phyloP scores from a whole-genome alignment of 2,888 invertebrate genomes.

The Neoascia interrupta region DNA sequence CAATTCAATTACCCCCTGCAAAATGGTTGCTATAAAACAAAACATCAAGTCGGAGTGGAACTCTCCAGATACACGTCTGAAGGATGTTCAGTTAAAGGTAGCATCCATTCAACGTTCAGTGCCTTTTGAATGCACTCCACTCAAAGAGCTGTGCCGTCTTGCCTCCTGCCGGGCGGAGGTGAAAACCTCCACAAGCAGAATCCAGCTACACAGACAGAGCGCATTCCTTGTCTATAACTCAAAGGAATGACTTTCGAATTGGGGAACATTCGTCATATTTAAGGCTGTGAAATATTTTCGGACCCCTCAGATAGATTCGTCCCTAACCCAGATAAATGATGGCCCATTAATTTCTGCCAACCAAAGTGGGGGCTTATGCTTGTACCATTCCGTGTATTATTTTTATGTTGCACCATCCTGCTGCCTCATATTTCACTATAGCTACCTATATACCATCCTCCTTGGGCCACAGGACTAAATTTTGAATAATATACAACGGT shows the following conservation, averaged over 20 bases:
- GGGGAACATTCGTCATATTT: constrained; percentile 63
- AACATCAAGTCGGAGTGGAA: constrained; percentile 46
- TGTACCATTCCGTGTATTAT: neutral
- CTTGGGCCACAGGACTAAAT: constrained; percentile 4
- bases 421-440: constrained; percentile 3
- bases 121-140: constrained; percentile 55
- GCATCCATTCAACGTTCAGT: constrained; percentile 58
- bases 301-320: constrained; percentile 51
- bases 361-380: neutral
- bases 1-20: constrained; percentile 67
- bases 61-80: no score
- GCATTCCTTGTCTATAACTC: constrained; percentile 54
- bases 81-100: constrained; percentile 65
- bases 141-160: constrained; percentile 24
- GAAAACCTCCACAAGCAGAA: neutral
- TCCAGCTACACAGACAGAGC: constrained; percentile 13
- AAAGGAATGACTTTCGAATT: constrained; percentile 62
- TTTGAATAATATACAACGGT: constrained; percentile 45
- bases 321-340: constrained; percentile 63
- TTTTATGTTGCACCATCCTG: neutral
- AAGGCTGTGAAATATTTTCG: constrained; percentile 65
- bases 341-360: constrained; percentile 50
- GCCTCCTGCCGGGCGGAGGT: neutral
- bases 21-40: constrained; percentile 69
- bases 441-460: no score